phyloP scores from a whole-genome alignment of 2,113 vertebrate genomes.

The Myanophis thanlyinensis region DNA sequence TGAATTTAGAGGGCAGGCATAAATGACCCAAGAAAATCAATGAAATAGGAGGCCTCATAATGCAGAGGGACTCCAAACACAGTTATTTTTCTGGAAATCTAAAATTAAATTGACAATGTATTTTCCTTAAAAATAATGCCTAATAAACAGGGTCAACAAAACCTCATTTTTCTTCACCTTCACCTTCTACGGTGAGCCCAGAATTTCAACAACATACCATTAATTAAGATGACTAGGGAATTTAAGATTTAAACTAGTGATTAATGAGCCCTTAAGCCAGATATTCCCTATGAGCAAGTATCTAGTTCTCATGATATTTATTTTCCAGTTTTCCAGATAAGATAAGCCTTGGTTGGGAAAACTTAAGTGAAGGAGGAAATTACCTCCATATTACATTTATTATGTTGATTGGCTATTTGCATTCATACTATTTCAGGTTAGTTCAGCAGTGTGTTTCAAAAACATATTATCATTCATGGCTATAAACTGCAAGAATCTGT shows the following conservation, averaged over 20 bases:
- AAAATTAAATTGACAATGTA: not conserved
- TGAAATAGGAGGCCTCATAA: not conserved
- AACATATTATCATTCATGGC: conserved; percentile 26
- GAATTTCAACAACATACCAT: conserved; percentile 55
- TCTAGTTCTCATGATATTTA: conserved; percentile 58
- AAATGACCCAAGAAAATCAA: not conserved
- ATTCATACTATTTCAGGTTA: conserved; percentile 42
- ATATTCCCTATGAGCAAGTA: conserved; percentile 48
- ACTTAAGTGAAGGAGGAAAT: conserved; percentile 59
- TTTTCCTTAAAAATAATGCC: not conserved
- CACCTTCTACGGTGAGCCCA: conserved; percentile 25
- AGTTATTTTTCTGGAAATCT: not conserved
- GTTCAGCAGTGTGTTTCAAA: conserved; percentile 37
- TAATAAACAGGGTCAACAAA: accelerated
- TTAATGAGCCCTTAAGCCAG: conserved; percentile 66
- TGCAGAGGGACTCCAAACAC: not conserved
- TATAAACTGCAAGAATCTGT: conserved; percentile 24
- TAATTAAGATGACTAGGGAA: conserved; percentile 63
- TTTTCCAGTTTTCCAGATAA: conserved; percentile 37
- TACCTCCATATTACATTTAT: conserved; percentile 37
- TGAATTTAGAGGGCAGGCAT: not conserved
- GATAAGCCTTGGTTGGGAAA: conserved; percentile 57
- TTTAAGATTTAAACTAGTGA: conserved; percentile 64
- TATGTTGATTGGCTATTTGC: conserved; percentile 44
- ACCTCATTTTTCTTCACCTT: conserved; percentile 28